Evolutionary conservation across 2,888 invertebrate species (phyloP).

Genomic region (Slavum lentiscoides): DNA sequence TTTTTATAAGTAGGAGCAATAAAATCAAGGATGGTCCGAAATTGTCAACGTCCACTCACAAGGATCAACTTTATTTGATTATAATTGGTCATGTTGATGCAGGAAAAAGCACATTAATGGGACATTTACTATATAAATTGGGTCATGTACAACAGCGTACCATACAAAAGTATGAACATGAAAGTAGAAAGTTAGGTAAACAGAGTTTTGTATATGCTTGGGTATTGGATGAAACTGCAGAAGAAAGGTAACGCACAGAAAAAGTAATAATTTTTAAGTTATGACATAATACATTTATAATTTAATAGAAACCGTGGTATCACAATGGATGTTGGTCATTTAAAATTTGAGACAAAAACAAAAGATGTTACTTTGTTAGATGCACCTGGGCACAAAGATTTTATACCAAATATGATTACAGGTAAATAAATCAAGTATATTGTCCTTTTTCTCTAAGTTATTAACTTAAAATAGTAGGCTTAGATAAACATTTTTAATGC

Average conservation of each 20-base stretch:
- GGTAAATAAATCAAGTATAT: conserved; percentile 31
- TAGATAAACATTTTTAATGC: too few relatives aligned
- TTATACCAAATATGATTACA: conserved; percentile 99
- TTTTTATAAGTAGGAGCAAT: neutral
- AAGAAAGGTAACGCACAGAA: conserved; percentile 70
- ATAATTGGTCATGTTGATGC: conserved; percentile 97
- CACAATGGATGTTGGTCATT: conserved; percentile 97
- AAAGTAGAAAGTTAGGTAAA: conserved; percentile 95
- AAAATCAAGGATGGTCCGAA: conserved; percentile 22
- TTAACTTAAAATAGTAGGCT: too few relatives aligned
- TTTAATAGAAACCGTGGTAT: conserved; percentile 80
- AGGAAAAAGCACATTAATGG: conserved; percentile 96
- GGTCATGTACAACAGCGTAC: conserved; percentile 84
- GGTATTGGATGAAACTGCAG: conserved; percentile 98
- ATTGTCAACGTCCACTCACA: conserved; percentile 61
- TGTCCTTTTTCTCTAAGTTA: too few relatives aligned
- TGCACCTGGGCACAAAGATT: conserved; percentile 98
- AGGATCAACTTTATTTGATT: conserved; percentile 82
- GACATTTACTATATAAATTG: conserved; percentile 83
- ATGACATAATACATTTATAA: conserved; percentile 5
- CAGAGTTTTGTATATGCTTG: conserved; percentile 98
- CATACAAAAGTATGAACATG: conserved; percentile 96
- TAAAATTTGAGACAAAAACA: conserved; percentile 85
- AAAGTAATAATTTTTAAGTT: conserved; percentile 3
- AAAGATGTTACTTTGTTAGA: conserved; percentile 85